Evolutionary conservation across 1,140 invertebrate species (phyloP), one percentile per base, ranked within the genome.

Genomic region (Ylistrum balloti): DNA sequence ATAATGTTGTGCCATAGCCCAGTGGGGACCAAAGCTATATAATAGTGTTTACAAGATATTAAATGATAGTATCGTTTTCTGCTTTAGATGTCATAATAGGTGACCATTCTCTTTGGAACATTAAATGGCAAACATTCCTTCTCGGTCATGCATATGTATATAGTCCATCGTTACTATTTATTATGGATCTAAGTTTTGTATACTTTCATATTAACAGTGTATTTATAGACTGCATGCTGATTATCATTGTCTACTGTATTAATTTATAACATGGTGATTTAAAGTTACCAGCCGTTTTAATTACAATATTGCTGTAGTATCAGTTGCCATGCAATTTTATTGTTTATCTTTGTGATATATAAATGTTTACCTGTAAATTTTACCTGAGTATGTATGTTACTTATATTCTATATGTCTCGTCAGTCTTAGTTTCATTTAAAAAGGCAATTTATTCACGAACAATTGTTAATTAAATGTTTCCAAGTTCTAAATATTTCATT

Each of bases 51-150:
- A 74, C 56, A 74, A 17, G 9, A 45, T 45, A 45, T 45, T 45
- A 45, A 13, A 74, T 7, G 7, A 56, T 74, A 74, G 22, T n/a
- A 74, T 17, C 35, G 13, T 38, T 38, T 38, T 38, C 35, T 45
- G 17, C 17, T 1, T 45, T 45, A 17, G 41, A 45, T 1, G 0
- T 74, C 5, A n/a, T 74, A 28, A n/a, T 74, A 74, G 56, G 56
- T 28, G 9, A 45, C 15, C 56, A 17, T n/a, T 74, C 56, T 74
- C 56, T 74, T 0, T 74, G 56, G 56, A 74, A 17, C 56, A 74
- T 74, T 28, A 74, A 74, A 74, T 74, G 56, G 56, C 56, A 74
- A 74, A 74, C 56, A 74, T 74, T 74, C 56, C 56, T 74, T 74
- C n/a, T 74, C 56, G 3, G 3, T 74, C 56, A 74, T 74, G 56